Percentiles rank a stretch among this genome's conserved stretches.
Conservation (phyloP, 2,797 vertebrate species). For the Aldrovandia affinis region DNA sequence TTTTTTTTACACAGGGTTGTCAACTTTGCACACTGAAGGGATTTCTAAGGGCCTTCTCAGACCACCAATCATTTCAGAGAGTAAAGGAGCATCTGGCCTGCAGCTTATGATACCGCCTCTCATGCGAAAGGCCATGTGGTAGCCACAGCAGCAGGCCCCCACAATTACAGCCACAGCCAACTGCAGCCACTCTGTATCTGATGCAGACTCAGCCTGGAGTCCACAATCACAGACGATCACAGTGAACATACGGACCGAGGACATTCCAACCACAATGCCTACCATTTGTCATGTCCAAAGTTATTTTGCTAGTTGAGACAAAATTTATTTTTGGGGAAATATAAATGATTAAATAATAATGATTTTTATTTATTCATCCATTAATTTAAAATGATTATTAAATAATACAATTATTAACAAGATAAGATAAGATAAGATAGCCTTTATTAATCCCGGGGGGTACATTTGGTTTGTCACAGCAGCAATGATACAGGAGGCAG, state of each 20-base stretch:
- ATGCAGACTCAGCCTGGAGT: neutral
- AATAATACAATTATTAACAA: too few relatives aligned
- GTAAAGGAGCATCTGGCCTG: neutral
- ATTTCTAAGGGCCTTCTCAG: neutral
- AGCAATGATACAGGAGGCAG: too few relatives aligned
- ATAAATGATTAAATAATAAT: neutral
- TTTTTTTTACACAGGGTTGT: too few relatives aligned
- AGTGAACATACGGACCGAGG: neutral
- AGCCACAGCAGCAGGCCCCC: neutral
- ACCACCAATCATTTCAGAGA: neutral
- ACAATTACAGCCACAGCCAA: neutral
- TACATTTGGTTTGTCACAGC: too few relatives aligned
- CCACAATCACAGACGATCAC: neutral
- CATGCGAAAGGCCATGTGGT: neutral
- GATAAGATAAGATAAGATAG: too few relatives aligned
- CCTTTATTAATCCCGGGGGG: too few relatives aligned
- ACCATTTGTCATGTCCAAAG: neutral
- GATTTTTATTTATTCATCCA: neutral
- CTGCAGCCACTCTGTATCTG: neutral
- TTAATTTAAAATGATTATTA: neutral
- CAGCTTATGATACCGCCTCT: neutral
- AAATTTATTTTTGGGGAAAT: neutral
- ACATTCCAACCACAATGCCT: neutral
- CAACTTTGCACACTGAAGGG: neutral
- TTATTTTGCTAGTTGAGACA: neutral